phyloP scores from a whole-genome alignment of 2,888 invertebrate genomes.

The Caenorhabditis sp. region DNA sequence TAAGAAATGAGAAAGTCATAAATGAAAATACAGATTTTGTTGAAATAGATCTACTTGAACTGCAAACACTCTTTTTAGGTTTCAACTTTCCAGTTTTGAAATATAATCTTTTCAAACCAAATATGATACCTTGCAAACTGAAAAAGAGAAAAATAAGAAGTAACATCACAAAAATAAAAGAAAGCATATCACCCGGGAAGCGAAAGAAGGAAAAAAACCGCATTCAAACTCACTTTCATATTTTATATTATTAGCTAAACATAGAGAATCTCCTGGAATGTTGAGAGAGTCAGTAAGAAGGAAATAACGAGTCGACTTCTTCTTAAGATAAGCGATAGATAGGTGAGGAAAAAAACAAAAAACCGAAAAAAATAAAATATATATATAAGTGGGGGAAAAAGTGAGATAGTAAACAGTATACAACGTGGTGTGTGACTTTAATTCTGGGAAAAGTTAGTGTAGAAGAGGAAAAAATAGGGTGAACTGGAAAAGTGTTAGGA shows the following conservation, averaged over 20 bases:
- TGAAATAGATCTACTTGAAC: not conserved
- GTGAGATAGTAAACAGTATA: not conserved
- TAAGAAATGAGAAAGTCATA: too few species aligned
- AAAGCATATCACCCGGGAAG: not conserved
- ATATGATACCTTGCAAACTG: not conserved
- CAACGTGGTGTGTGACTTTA: too few species aligned
- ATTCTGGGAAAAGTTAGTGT: too few species aligned
- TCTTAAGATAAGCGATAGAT: not conserved
- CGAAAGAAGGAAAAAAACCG: not conserved
- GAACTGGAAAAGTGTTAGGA: too few species aligned
- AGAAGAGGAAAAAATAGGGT: too few species aligned
- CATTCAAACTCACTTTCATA: not conserved
- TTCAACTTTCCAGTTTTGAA: not conserved
- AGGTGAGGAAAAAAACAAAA: not conserved
- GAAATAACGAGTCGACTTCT: conserved; percentile 13
- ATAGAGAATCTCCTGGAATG: conserved; percentile 43
- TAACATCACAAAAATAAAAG: not conserved
- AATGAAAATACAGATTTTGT: too few species aligned
- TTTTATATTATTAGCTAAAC: conserved; percentile 11
- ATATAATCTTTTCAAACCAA: not conserved
- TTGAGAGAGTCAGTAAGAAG: not conserved
- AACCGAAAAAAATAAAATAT: too few species aligned
- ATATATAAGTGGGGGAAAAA: too few species aligned
- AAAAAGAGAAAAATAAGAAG: not conserved
- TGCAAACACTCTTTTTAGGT: not conserved